A percentile compares a stretch with the other conserved stretches of the same genome.
phyloP scores from a whole-genome alignment of 1,140 invertebrate genomes.

The Dreissena polymorpha region DNA sequence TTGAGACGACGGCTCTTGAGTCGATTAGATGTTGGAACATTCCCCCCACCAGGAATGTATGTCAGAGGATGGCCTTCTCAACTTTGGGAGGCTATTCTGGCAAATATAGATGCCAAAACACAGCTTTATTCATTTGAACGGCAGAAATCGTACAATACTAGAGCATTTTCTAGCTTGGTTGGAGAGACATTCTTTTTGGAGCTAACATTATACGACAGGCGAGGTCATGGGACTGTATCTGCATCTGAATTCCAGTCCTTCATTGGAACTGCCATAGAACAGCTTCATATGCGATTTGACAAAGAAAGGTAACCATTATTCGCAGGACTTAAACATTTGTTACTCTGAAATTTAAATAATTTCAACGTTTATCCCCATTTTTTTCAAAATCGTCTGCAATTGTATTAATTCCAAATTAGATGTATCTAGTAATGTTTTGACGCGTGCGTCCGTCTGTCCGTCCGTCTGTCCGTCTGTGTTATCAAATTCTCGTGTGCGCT shows the following conservation, averaged over 20 bases:
- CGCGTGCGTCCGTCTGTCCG: no score
- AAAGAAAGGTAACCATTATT: no score
- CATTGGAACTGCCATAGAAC: conserved; percentile 37
- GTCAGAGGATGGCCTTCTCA: conserved; percentile 47
- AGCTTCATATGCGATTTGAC: conserved; percentile 37
- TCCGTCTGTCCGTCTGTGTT: no score
- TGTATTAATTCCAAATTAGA: no score
- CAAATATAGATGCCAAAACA: conserved; percentile 50
- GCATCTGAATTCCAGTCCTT: conserved; percentile 43
- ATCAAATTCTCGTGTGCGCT: no score
- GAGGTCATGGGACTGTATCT: conserved; percentile 49
- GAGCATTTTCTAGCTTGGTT: conserved; percentile 52
- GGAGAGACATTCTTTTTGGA: conserved; percentile 56
- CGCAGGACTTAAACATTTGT: no score
- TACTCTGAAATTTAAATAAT: no score
- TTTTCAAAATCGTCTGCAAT: no score
- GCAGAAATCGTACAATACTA: conserved; percentile 44
- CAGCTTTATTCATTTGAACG: conserved; percentile 30
- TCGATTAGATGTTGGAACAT: neutral
- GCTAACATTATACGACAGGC: conserved; percentile 45
- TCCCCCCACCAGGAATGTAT: conserved; percentile 52
- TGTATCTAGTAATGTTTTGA: no score
- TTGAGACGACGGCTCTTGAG: neutral
- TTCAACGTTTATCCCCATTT: no score
- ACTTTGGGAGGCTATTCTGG: conserved; percentile 55